Base-by-base conservation (phyloP, 2,888 invertebrate species). In the Margaritifera margaritifera region DNA sequence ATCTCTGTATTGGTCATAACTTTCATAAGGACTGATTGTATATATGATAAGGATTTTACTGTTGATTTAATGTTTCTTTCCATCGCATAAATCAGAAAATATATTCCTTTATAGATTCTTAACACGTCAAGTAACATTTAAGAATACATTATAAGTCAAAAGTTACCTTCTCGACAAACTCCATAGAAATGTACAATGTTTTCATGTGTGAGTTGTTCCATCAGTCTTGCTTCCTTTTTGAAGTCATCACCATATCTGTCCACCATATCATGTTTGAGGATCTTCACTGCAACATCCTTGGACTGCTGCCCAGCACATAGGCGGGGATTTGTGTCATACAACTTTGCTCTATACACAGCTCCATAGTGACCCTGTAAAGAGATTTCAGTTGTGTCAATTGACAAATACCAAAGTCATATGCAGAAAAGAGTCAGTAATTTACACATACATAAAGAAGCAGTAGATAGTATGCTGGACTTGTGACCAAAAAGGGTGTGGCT, bases 131-230 rank as follows among this genome's bases (percentile, higher is more conserved):
- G 15, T 42, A 42, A 15, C 42, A 42, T 42, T 42, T 2, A 42
- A 42, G 15, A 42, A 4, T 15, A 42, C 15, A 42, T 42, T 11
- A 22, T 42, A 27, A 19, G 51, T 19, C 11, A 62, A 27, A 24
- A 20, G 24, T 62, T 69, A 75, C 75, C 75, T 54, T 59, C 56
- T 20, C 24, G 57, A 20, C 61, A 70, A 18, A 72, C 64, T 22
- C 72, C 75, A 70, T 70, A 72, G 55, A 75, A 75, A 27, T 70
- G 72, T 24, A 75, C 75, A 61, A 75, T 70, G 53, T 75, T 75
- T 62, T 24, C 54, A 62, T 75, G 72, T 4, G 60, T 57, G 19
- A 75, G 52, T 52, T 24, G 56, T 27, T 72, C 70, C 72, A 72
- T 75, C 6, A 75, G 58, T 11, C 20, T 31, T 51, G 71, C 71